Base-by-base conservation (phyloP, 2,113 vertebrate species). In the Chrysochloris asiatica region DNA sequence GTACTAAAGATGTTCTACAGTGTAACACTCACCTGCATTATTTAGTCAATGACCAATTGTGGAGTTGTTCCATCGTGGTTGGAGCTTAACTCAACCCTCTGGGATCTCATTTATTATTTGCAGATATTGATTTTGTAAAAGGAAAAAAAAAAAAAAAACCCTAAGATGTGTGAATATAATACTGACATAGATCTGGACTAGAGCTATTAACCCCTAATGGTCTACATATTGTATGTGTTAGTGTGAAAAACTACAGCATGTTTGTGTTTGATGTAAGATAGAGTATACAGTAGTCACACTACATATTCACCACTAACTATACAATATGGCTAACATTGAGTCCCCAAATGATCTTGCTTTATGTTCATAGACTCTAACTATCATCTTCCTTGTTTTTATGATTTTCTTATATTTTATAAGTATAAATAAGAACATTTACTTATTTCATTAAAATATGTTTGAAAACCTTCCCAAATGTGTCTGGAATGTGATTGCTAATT, bases 91-190 rank as follows among this genome's bases (percentile, higher is more conserved):
- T 98, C 96, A 98, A 97, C 98, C 98, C 98, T 99, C 97, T 98
- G 98, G 98, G 99, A 99, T 98, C 98, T 99, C 98, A 99, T 99
- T 99, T 99, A 99, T 99, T 99, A 99, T 99, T 99, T 99, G 98
- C 98, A 98, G 99, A 98, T 99, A 99, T 99, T 98, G 99, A 99
- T 99, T 99, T 98, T 98, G 95, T 97, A 97, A 97, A 97, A 97
- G 97, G 97, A 97, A 97, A 97, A 97, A 97, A 97, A 97, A 97
- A 97, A 97, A 97, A 97, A 97, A 97, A 97, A 97, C 97, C 97
- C 98, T 97, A 98, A 98, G 98, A 98, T 98, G 97, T 98, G 97
- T 98, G 96, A 97, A 97, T 98, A 96, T 97, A 97, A 97, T 98
- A 98, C 98, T 97, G 98, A 98, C 98, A 98, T 98, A 98, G 96